A percentile compares a stretch with the other conserved stretches of the same genome.
Conservation (phyloP, 2,113 vertebrate species). For the Polyodon spathula region DNA sequence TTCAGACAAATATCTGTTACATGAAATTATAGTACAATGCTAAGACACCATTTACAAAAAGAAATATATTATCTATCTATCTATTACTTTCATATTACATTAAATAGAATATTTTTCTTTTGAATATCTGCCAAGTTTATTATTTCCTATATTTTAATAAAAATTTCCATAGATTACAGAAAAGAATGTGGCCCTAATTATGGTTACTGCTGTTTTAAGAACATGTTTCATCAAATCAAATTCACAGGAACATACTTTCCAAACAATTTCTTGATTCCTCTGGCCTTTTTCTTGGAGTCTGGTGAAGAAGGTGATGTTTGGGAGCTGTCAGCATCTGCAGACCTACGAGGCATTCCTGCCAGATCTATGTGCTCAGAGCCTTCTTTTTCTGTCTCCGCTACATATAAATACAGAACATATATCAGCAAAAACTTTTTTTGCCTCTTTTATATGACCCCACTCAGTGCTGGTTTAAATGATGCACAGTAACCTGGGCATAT, state of each 20-base stretch:
- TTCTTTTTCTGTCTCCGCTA: constrained; percentile 82
- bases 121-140: too few species aligned
- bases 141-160: too few species aligned
- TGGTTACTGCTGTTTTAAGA: too few species aligned
- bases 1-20: background rate
- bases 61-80: background rate
- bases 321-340: constrained; percentile 58
- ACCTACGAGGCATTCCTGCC: constrained; percentile 66
- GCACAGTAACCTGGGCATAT: too few species aligned
- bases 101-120: too few species aligned
- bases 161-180: too few species aligned
- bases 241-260: constrained; percentile 68
- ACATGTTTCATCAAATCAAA: background rate
- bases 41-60: background rate
- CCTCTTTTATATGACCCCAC: background rate
- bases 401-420: constrained; percentile 19
- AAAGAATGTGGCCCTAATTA: too few species aligned
- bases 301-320: constrained; percentile 71
- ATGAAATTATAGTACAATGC: background rate
- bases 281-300: constrained; percentile 82
- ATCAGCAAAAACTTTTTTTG: background rate
- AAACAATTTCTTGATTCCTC: constrained; percentile 88
- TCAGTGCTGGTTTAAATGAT: background rate
- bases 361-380: constrained; percentile 79
- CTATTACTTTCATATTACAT: too few species aligned